Base-by-base conservation (phyloP, 2,888 invertebrate species). In the Stictocephala bisonia region DNA sequence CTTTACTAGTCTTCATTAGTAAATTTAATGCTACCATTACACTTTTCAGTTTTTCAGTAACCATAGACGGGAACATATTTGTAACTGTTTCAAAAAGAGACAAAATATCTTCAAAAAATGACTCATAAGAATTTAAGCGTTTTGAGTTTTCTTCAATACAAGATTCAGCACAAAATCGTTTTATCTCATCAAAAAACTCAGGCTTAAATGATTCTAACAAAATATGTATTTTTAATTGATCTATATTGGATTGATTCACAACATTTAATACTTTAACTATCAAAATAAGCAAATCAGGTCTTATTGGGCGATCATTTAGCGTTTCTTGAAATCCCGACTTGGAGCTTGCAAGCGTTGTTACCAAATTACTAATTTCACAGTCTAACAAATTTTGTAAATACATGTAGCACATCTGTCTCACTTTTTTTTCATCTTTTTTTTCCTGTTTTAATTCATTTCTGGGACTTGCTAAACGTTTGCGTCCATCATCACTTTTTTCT, bases 1-100 rank as follows among this genome's bases (percentile, higher is more conserved):
- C 41, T 22, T 22, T 64, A 22, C 22, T 20, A 26, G 22, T 64
- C 27, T 44, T 41, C 64, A 64, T 64, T n/a, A 44, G 13, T 7
- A 64, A 26, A 22, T 44, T 64, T 35, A 64, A 15, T 26, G 64
- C 26, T n/a, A 40, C 27, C 15, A 64, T 7, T 2, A 40, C 40
- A 26, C 64, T 64, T 64, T 64, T 64, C 24, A 64, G 7, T n/a
- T 64, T 64, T 44, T 64, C 64, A 44, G 40, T 64, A 40, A 64
- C 53, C 3, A 40, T 56, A 9, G 48, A 58, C 15, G 70, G 70
- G 4, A 71, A 40, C 0, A 24, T n/a, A 44, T 44, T 44, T 11
- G 40, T 26, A 26, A 41, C 27, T 3, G 44, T 58, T 0, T 58
- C 58, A 9, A 71, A 31, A n/a, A 71, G 26, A 29, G 22, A 7